phyloP scores from a whole-genome alignment of 2,888 invertebrate genomes.

The Aphidius colemani region DNA sequence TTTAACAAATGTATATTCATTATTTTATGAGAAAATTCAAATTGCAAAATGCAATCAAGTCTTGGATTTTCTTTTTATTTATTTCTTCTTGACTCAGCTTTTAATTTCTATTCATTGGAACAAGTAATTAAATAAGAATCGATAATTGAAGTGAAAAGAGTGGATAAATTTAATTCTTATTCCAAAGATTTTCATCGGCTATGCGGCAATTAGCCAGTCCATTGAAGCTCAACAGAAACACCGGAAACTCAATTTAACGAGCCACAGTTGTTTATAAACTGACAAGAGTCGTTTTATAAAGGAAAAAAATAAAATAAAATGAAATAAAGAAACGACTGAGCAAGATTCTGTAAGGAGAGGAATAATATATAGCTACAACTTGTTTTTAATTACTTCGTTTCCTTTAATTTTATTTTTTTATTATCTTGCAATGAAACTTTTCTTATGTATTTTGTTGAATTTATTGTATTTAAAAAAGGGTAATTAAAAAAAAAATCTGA shows the following conservation, averaged over 20 bases:
- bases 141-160: constrained; percentile 8
- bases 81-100: neutral
- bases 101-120: constrained; percentile 8
- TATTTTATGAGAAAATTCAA: neutral
- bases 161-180: constrained; percentile 16
- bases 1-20: too few relatives aligned
- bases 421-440: neutral
- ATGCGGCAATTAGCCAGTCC: constrained; percentile 20
- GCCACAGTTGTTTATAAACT: constrained; percentile 18
- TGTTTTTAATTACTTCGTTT: constrained; percentile 16
- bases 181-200: constrained; percentile 18
- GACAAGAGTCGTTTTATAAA: constrained; percentile 23
- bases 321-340: constrained; percentile 1
- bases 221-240: constrained; percentile 16
- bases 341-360: neutral
- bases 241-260: constrained; percentile 21
- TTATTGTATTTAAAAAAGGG: constrained; percentile 8
- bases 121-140: constrained; percentile 16
- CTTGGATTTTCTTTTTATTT: neutral
- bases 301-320: neutral
- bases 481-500: neutral
- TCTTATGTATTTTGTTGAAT: constrained; percentile 2
- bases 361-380: neutral
- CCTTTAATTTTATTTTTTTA: neutral
- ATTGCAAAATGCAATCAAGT: neutral